phyloP scores from a whole-genome alignment of 2,888 invertebrate genomes.

The Plagiodera versicolora region DNA sequence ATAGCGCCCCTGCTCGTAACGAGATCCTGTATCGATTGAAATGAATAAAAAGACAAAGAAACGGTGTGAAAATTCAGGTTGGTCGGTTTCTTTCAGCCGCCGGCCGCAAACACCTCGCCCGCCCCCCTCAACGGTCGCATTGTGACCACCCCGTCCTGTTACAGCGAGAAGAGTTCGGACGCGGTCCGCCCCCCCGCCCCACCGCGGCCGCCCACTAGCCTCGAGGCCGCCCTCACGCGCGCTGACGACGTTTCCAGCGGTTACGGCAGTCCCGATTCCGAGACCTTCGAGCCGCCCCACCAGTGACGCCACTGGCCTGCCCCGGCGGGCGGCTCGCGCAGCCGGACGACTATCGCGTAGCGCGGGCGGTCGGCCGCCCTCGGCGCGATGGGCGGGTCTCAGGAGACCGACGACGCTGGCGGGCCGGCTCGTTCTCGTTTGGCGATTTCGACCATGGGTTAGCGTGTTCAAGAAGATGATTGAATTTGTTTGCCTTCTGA shows the following conservation, averaged over 20 bases:
- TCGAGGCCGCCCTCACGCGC: constrained; percentile 37
- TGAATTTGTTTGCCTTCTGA: not conserved
- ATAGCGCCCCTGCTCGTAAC: no score
- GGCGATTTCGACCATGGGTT: not conserved
- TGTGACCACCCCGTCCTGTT: constrained; percentile 52
- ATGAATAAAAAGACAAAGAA: not conserved
- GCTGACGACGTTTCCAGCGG: constrained; percentile 75
- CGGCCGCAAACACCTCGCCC: constrained; percentile 54
- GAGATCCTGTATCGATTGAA: no score
- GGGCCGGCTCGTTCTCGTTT: constrained; percentile 3
- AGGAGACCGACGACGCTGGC: constrained; percentile 14
- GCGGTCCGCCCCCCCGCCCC: constrained; percentile 44
- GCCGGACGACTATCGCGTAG: not conserved
- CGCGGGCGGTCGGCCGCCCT: no score
- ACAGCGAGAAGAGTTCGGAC: constrained; percentile 54
- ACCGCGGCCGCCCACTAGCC: constrained; percentile 54
- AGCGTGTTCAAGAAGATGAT: not conserved
- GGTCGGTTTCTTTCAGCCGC: constrained; percentile 54
- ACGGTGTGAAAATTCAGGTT: constrained; percentile 33
- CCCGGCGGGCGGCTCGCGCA: constrained; percentile 17
- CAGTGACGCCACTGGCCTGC: constrained; percentile 43
- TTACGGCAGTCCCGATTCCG: constrained; percentile 77
- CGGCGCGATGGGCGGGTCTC: no score
- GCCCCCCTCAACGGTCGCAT: constrained; percentile 42
- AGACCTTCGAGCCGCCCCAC: constrained; percentile 58